Evolutionary conservation across 1,140 invertebrate genomes (phyloP), one percentile per base, ranked within the genome.

Genomic region (Drosophila parabipectinata): DNA sequence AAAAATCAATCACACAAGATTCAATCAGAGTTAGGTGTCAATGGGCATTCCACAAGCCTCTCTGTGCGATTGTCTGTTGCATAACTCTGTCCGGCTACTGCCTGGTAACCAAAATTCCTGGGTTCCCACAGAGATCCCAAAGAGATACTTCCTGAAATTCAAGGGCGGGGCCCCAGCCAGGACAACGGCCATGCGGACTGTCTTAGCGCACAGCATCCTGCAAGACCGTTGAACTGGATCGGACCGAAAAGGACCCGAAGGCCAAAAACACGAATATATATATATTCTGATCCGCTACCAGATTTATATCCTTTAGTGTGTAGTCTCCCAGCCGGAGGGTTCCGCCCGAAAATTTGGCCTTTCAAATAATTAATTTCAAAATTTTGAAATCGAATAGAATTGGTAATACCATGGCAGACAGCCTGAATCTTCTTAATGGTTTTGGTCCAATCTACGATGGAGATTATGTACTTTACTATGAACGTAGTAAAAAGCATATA

Each of bases 391-490:
- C 14, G 8, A 26, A 10, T 26, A 30, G 26, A 32, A 44, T 32
- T 34, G 30, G 57, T 83, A 75, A 80, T 81, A 79, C 83, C 81
- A 75, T 71, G 75, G 84, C 89, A 90, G 41, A 69, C 79, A 85
- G 89, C 77, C 71, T 79, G 90, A 91, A 91, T 91, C 90, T 85
- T 79, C 83, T 91, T 91, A 91, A 91, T 91, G 90, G 90, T 91
- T 91, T 91, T 91, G 84, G 90, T 90, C 90, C 90, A 91, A 90
- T 91, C 87, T 91, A 85, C 90, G 68, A 91, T 91, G 90, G 90
- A 90, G 81, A 91, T 91, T 91, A 91, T 91, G 90, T 91, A 91
- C 90, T 91, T 91, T 91, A 91, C 90, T 91, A 91, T 91, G 90
- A 91, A 90, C 87, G 80, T 89, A 90, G 84, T 88, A 88, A 89